phyloP scores from a whole-genome alignment of 2,888 invertebrate species.

The Thalpophila matura region DNA sequence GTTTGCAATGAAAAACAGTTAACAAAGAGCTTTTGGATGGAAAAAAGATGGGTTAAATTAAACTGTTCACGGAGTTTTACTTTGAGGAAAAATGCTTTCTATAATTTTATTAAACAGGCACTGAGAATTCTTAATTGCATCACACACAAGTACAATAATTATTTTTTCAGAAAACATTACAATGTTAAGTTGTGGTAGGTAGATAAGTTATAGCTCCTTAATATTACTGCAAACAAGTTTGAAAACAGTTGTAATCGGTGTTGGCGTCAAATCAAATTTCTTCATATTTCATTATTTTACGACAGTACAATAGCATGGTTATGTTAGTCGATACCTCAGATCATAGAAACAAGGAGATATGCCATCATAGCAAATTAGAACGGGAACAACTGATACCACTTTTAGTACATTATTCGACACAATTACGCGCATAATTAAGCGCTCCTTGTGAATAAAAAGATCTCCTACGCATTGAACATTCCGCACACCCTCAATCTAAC shows the following conservation, averaged over 20 bases:
- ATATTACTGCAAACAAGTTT: slow-evolving; percentile 19
- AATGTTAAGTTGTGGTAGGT: slow-evolving; percentile 21
- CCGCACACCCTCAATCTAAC: no score
- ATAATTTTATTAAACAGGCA: slow-evolving; percentile 51
- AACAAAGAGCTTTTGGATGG: slow-evolving; percentile 48
- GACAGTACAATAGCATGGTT: slow-evolving; percentile 1
- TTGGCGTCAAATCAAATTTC: background rate
- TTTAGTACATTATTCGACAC: no score
- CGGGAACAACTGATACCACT: no score
- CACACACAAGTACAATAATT: slow-evolving; percentile 30
- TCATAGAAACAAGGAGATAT: no score
- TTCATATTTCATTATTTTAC: slow-evolving; percentile 35
- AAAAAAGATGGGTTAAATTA: slow-evolving; percentile 53
- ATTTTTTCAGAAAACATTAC: slow-evolving; percentile 29
- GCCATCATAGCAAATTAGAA: no score
- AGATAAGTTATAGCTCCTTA: slow-evolving; percentile 14
- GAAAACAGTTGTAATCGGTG: slow-evolving; percentile 19
- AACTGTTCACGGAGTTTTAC: slow-evolving; percentile 47
- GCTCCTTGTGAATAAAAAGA: no score
- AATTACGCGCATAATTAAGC: no score
- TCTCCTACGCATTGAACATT: no score
- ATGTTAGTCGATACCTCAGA: slow-evolving; percentile 11
- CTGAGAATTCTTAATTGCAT: slow-evolving; percentile 48
- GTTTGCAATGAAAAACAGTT: slow-evolving; percentile 38
- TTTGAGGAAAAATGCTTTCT: slow-evolving; percentile 57